Evolutionary conservation across 2,113 vertebrate genomes (phyloP).

Genomic region (Equus przewalskii): DNA sequence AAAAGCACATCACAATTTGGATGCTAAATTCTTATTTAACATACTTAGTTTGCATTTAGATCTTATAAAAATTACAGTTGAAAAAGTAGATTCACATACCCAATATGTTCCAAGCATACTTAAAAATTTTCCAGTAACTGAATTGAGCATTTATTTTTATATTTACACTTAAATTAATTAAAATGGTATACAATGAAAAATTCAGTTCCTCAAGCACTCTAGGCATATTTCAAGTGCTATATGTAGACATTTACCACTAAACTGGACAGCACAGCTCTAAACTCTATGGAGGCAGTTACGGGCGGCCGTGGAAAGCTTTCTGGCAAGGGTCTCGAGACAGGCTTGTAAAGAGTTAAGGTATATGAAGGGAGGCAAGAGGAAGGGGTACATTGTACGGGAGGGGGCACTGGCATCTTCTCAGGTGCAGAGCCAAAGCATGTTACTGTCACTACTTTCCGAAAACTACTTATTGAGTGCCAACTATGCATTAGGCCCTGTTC

Average conservation of each 20-base stretch:
- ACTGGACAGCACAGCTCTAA: neutral
- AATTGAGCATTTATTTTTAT: constrained; percentile 54
- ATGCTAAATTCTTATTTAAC: constrained; percentile 40
- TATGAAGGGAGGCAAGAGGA: neutral
- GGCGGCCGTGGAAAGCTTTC: neutral
- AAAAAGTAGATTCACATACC: neutral
- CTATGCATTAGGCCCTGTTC: neutral
- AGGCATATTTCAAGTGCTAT: neutral
- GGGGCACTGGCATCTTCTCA: neutral
- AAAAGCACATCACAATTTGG: constrained; percentile 27
- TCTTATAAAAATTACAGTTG: constrained; percentile 32
- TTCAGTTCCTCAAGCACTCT: neutral
- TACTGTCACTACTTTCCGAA: neutral
- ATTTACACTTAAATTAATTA: constrained; percentile 22
- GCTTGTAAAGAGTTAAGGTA: constrained; percentile 20
- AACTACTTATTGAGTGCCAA: neutral
- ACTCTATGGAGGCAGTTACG: neutral
- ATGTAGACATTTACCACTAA: neutral
- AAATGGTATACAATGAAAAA: neutral
- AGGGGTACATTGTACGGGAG: neutral
- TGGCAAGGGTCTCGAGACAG: neutral
- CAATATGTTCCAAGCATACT: constrained; percentile 42
- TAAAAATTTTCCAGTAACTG: neutral
- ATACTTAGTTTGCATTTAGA: constrained; percentile 10
- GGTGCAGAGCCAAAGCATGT: neutral